Conservation (phyloP, 2,113 vertebrate species). For the Chloropsis hardwickii region DNA sequence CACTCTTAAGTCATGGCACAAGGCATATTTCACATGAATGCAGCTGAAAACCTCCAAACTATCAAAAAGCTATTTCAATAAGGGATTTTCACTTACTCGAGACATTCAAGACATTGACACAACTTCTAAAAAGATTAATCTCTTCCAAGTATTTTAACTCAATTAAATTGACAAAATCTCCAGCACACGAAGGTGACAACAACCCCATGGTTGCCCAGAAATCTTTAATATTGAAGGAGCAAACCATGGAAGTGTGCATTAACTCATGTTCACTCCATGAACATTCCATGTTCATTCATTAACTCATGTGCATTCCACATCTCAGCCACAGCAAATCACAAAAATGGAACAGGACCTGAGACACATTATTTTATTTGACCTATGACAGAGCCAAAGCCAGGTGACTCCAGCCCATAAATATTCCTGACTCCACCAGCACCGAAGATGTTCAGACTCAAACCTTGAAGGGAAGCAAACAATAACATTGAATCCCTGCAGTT, state of each 20-base stretch:
- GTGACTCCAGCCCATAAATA: background rate
- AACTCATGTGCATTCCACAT: background rate
- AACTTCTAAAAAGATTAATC: background rate
- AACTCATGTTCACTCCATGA: background rate
- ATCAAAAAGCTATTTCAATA: background rate
- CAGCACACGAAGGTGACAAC: background rate
- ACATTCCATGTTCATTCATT: too few species aligned
- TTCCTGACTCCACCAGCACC: background rate
- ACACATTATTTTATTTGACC: background rate
- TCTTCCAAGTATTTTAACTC: background rate
- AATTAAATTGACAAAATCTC: background rate
- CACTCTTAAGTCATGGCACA: background rate
- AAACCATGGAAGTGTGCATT: background rate
- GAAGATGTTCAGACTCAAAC: background rate
- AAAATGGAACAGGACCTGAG: fast-evolving
- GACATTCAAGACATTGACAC: background rate
- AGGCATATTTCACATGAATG: background rate
- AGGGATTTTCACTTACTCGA: background rate
- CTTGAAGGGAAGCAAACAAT: background rate
- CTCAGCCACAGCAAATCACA: background rate
- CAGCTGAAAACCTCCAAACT: background rate
- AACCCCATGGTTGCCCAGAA: background rate
- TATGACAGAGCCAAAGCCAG: fast-evolving
- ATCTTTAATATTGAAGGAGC: background rate
- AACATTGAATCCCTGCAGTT: fast-evolving